A percentile compares a stretch with the other conserved stretches of the same genome.
Conservation (phyloP, 2,888 invertebrate genomes). For the Myopa testacea region DNA sequence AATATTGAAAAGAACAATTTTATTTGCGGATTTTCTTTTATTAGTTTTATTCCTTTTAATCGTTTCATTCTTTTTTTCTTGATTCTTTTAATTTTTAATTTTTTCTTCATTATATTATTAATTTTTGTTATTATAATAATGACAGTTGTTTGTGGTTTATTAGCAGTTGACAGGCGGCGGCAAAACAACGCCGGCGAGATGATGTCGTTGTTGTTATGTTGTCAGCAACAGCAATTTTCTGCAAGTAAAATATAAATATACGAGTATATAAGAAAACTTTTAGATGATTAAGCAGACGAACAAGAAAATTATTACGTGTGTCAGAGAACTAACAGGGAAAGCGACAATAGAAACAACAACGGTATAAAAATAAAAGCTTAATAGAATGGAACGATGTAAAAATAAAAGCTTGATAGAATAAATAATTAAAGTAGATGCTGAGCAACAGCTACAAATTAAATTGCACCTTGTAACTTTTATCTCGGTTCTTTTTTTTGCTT, state of each 20-base stretch:
- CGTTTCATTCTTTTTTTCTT: too few species aligned
- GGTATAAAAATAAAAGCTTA: background rate
- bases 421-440: background rate
- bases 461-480: background rate
- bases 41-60: too few species aligned
- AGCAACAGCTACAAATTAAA: constrained; percentile 11
- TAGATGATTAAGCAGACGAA: background rate
- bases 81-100: too few species aligned
- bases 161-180: too few species aligned
- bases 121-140: too few species aligned
- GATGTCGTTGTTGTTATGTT: background rate
- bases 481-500: background rate
- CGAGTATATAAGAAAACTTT: background rate
- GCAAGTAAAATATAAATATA: background rate
- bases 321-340: background rate
- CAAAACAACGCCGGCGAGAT: too few species aligned
- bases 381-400: background rate
- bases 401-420: background rate
- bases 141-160: too few species aligned
- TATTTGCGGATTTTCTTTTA: too few species aligned
- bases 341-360: background rate
- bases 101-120: too few species aligned
- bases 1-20: too few species aligned
- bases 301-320: background rate
- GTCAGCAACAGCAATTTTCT: constrained; percentile 2